Conservation (phyloP, 1,140 invertebrate genomes). For the Streblospio benedicti region DNA sequence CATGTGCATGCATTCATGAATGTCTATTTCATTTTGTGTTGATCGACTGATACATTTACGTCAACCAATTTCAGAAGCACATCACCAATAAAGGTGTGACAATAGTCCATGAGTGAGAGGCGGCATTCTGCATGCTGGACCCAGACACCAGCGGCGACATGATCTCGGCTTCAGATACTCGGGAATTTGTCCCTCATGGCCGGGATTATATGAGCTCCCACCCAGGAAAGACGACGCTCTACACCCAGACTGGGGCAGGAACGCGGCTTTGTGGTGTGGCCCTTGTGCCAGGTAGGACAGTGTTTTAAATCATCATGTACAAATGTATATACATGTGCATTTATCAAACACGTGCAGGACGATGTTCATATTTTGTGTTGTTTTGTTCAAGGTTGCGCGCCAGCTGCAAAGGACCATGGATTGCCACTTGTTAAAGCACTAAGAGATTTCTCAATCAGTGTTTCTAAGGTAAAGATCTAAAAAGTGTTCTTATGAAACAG, state of each 20-base stretch:
- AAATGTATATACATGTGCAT: no score
- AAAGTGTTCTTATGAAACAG: slow-evolving; percentile 12
- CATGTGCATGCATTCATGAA: no score
- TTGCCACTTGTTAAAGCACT: slow-evolving; percentile 44
- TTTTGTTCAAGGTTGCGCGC: slow-evolving; percentile 23
- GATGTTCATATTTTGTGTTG: slow-evolving; percentile 18
- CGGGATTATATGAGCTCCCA: slow-evolving; percentile 68
- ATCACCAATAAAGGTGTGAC: no score
- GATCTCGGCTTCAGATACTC: slow-evolving; percentile 39
- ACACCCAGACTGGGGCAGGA: neutral
- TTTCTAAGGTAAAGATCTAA: slow-evolving; percentile 2
- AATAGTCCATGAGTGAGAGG: no score
- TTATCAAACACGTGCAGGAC: no score
- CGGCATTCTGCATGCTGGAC: slow-evolving; percentile 44
- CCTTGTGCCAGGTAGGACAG: no score
- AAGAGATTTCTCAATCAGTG: slow-evolving; percentile 36
- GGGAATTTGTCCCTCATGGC: slow-evolving; percentile 84
- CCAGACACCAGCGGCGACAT: slow-evolving; percentile 44
- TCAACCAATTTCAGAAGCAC: no score
- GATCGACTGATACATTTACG: no score
- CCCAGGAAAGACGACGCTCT: slow-evolving; percentile 55
- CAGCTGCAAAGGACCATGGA: slow-evolving; percentile 29
- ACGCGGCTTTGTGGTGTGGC: no score
- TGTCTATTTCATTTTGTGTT: no score
- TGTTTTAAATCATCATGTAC: no score